Conservation (phyloP, 2,113 vertebrate species). For the Trematomus loennbergii region DNA sequence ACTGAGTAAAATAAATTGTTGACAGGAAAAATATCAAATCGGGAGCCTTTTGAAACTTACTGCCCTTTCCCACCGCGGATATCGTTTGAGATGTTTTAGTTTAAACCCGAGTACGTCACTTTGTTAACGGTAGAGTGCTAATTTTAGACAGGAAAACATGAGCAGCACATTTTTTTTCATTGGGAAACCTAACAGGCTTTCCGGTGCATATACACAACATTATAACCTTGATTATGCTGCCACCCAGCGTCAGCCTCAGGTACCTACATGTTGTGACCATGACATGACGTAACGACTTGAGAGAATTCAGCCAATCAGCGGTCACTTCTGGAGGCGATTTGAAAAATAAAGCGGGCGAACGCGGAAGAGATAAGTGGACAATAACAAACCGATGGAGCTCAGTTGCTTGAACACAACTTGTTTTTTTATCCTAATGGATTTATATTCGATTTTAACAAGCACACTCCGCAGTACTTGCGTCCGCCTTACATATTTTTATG, state of each 20-base stretch:
- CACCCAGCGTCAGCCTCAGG: slow-evolving; percentile 21
- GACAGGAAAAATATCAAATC: background rate
- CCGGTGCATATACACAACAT: too few relatives aligned
- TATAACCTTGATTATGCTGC: slow-evolving; percentile 22
- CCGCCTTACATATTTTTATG: background rate
- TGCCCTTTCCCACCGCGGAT: too few relatives aligned
- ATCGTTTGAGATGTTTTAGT: background rate
- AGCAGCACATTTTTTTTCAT: background rate
- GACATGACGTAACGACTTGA: slow-evolving; percentile 30
- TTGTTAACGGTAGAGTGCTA: slow-evolving; percentile 15
- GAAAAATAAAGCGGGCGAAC: slow-evolving; percentile 84
- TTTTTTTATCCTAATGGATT: slow-evolving; percentile 2
- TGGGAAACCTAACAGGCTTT: background rate
- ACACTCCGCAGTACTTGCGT: background rate
- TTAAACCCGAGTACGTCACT: background rate
- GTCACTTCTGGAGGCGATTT: slow-evolving; percentile 54
- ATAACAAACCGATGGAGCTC: slow-evolving; percentile 64
- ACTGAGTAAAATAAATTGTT: background rate
- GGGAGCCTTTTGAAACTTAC: background rate
- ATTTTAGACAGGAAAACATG: slow-evolving; percentile 6
- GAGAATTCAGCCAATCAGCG: slow-evolving; percentile 73
- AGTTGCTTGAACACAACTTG: background rate
- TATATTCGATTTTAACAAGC: background rate
- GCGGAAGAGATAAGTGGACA: slow-evolving; percentile 51
- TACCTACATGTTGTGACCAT: rapidly evolving